A percentile compares a stretch with the other conserved stretches of the same genome.
Evolutionary conservation across 1,140 invertebrate species (phyloP).

Genomic region (Sarcophaga peregrina): DNA sequence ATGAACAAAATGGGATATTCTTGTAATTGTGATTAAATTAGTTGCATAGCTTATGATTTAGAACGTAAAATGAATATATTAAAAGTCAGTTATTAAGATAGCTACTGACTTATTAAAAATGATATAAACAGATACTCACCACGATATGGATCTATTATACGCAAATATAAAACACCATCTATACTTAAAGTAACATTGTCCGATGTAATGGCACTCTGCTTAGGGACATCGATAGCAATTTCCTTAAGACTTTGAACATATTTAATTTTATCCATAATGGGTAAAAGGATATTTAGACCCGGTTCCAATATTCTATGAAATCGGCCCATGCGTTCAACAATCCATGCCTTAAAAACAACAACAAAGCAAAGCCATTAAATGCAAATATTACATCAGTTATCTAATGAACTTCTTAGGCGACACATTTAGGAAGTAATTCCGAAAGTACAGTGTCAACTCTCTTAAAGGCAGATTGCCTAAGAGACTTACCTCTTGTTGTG

Average conservation of each 20-base stretch:
- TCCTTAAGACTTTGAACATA: conserved; percentile 99
- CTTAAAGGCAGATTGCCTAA: neutral
- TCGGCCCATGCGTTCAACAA: conserved; percentile 98
- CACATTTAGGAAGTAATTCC: neutral
- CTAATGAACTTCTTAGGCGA: conserved; percentile 25
- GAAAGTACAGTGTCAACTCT: neutral
- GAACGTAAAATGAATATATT: too few species aligned
- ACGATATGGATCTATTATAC: conserved; percentile 90
- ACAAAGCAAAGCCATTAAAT: neutral
- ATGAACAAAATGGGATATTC: neutral
- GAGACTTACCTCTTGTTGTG: conserved; percentile 90
- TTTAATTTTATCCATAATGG: conserved; percentile 92
- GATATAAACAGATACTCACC: conserved; percentile 45
- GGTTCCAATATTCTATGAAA: conserved; percentile 93
- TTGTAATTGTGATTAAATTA: neutral
- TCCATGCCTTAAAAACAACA: conserved; percentile 84
- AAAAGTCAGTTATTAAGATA: too few species aligned
- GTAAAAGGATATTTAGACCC: conserved; percentile 93
- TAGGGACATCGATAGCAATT: conserved; percentile 98
- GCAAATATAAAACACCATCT: conserved; percentile 96
- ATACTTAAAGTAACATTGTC: conserved; percentile 97
- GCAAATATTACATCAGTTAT: conserved; percentile 31
- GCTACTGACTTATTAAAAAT: too few species aligned
- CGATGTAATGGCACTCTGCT: conserved; percentile 97
- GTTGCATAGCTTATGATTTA: neutral